Evolutionary conservation across 2,888 invertebrate species (phyloP), one percentile per base, ranked within the genome.

Genomic region (Scelioninae gen. 2): DNA sequence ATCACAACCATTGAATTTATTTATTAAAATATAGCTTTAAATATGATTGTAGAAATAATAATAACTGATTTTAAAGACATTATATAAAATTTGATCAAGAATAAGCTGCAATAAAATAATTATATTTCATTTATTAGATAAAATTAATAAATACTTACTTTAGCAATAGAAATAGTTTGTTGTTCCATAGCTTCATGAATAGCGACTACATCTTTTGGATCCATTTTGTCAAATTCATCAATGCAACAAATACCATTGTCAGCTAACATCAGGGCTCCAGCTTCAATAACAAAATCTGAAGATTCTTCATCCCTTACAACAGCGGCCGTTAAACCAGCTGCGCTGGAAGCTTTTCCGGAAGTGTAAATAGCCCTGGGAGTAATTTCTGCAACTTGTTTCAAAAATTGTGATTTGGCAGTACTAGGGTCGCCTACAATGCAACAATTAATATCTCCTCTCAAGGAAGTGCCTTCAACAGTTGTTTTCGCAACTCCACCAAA

Each of bases 121-220:
- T 4, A 25, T 4, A 3, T 25, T 3, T 25, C 6, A 25, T 4
- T 25, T 25, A 4, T 25, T 25, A n/a, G n/a, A n/a, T n/a, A n/a
- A n/a, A n/a, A n/a, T n/a, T n/a, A n/a, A n/a, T 22, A 22, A 22
- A 4, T n/a, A 33, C 41, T 46, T 25, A 91, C 96, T 90, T 99
- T 99, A 0, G 99, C 98, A 68, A 99, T 90, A 0, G 98, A 97
- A 79, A 99, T 99, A 0, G 99, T 99, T 87, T 99, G 99, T 83
- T 99, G 99, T 89, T 99, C 99, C 99, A 99, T 99, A 2, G 99
- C 99, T 88, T 99, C 99, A 88, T 99, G 99, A 78, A 99, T 99
- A 45, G 99, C 98, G 4, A 99, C 97, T 87, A 99, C 98, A 89
- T 99, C 99, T 48, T 92, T 90, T 0, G 91, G 90, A 86, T 99